A percentile compares a stretch with the other conserved stretches of the same genome.
phyloP scores from a whole-genome alignment of 1,140 invertebrate genomes.

The Drosophila repletoides region DNA sequence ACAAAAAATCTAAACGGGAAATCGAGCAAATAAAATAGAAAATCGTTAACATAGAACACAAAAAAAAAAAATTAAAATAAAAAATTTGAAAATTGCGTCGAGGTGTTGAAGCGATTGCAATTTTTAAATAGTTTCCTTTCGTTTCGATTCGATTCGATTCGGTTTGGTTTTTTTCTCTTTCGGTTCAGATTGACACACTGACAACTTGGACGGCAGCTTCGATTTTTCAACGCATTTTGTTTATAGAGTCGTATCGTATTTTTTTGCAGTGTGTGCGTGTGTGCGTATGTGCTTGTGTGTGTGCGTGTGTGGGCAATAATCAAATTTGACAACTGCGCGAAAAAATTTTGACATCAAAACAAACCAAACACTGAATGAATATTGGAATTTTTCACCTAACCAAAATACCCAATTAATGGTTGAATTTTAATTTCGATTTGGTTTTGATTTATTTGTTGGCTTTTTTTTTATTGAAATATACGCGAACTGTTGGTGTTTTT shows the following conservation, averaged over 20 bases:
- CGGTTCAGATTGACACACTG: constrained; percentile 32
- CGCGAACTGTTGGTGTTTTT: neutral
- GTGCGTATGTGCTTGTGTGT: neutral
- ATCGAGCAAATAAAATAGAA: constrained; percentile 5
- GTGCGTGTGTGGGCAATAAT: constrained; percentile 49
- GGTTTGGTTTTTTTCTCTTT: neutral
- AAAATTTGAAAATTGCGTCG: constrained; percentile 24
- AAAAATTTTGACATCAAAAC: constrained; percentile 69
- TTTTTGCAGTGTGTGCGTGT: constrained; percentile 49
- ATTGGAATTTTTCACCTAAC: no score
- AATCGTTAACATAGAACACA: constrained; percentile 3
- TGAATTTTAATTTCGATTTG: constrained; percentile 17
- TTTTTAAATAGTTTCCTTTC: constrained; percentile 2
- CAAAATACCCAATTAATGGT: constrained; percentile 48
- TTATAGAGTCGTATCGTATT: constrained; percentile 11
- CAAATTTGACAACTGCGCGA: constrained; percentile 77
- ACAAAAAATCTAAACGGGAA: constrained; percentile 5
- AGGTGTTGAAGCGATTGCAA: constrained; percentile 42
- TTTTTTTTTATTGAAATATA: constrained; percentile 24
- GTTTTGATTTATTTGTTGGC: neutral
- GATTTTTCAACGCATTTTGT: constrained; percentile 23
- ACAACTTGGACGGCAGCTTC: constrained; percentile 29
- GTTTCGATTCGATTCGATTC: neutral
- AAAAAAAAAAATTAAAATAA: constrained; percentile 5
- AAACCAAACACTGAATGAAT: constrained; percentile 31